Conservation (phyloP, 1,140 invertebrate genomes). For the Nylanderia fulva region DNA sequence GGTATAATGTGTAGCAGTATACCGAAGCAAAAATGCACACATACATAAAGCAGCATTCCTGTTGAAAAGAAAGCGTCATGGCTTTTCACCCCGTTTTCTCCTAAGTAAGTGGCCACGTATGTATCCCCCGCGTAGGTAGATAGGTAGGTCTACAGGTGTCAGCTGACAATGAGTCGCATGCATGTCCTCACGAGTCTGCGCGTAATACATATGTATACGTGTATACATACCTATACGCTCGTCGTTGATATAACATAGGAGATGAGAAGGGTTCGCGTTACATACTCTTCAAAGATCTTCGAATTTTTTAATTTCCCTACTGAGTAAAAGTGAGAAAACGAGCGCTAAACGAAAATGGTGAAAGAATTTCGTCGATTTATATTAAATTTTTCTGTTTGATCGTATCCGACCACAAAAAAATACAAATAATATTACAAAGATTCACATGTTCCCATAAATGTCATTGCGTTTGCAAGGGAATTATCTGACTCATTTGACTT, state of each 20-base stretch:
- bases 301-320: conserved; percentile 82
- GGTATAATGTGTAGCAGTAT: neutral
- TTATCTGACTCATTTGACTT: conserved; percentile 53
- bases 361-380: conserved; percentile 13
- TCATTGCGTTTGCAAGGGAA: neutral
- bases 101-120: conserved; percentile 82
- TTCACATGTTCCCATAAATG: neutral
- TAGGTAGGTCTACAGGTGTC: conserved; percentile 84
- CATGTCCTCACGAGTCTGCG: conserved; percentile 50
- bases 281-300: conserved; percentile 68
- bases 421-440: neutral
- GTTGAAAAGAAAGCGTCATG: conserved; percentile 80
- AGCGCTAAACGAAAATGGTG: conserved; percentile 76
- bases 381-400: neutral
- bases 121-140: conserved; percentile 61
- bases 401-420: neutral
- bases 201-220: no score
- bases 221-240: no score
- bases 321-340: conserved; percentile 79
- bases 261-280: conserved; percentile 19
- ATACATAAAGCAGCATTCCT: conserved; percentile 65
- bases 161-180: conserved; percentile 81
- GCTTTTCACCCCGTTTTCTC: conserved; percentile 71
- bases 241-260: conserved; percentile 8
- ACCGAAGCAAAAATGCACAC: conserved; percentile 18